phyloP scores from a whole-genome alignment of 2,113 vertebrate genomes.

The Zosterops hypoxanthus region DNA sequence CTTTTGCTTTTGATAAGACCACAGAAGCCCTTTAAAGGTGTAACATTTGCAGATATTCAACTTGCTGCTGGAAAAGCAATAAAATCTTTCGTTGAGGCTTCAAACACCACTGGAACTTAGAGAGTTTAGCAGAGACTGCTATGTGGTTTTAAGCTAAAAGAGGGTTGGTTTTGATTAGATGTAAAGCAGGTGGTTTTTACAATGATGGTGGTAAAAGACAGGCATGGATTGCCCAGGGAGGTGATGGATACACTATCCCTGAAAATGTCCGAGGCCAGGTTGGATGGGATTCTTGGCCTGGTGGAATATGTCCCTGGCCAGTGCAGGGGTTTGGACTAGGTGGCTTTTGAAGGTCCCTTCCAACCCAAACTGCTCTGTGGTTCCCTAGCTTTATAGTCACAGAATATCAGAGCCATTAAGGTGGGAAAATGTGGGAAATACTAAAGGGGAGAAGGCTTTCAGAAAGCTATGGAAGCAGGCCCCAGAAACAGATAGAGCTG shows the following conservation, averaged over 20 bases:
- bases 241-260: background rate
- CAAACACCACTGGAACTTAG: background rate
- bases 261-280: too few species aligned
- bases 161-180: background rate
- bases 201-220: background rate
- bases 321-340: background rate
- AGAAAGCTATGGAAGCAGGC: too few species aligned
- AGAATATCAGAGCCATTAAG: background rate
- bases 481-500: background rate
- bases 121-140: background rate
- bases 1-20: background rate
- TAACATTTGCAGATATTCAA: background rate
- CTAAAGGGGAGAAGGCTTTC: too few species aligned
- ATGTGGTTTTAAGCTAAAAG: background rate
- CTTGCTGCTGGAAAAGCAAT: background rate
- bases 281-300: background rate
- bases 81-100: background rate
- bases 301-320: background rate
- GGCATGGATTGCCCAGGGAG: background rate
- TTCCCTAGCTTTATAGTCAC: rapidly evolving
- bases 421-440: too few species aligned
- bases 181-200: background rate
- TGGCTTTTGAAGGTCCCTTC: background rate
- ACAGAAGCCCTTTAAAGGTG: background rate
- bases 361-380: background rate